Base-by-base conservation (phyloP, 2,888 invertebrate genomes). In the Folsomia manolachei region DNA sequence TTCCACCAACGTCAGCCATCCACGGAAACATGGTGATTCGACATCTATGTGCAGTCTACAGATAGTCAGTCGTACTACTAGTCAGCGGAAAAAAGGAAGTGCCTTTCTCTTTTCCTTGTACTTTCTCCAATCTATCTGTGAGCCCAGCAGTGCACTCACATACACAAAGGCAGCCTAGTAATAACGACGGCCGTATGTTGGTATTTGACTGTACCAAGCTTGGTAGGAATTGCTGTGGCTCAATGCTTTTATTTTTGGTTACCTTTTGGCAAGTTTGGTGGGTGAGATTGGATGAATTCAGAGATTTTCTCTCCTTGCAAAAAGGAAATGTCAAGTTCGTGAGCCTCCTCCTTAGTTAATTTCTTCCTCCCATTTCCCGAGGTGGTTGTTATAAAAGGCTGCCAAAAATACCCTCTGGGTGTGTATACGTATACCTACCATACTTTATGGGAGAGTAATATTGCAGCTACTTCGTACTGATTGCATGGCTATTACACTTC, bases 291-390 rank as follows among this genome's bases (percentile, higher is more conserved):
- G 39, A 39, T 25, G 27, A 19, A 27, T 64, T 24, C 64, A n/a
- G 51, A 19, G 60, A 24, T 7, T n/a, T 62, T 62, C 62, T 7
- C 62, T 56, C 56, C 25, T 25, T 53, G 67, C 26, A 60, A 60
- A 67, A 67, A 67, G 67, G 67, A 67, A 67, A 67, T 67, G 67
- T 67, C 67, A 67, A 67, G 67, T 67, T 67, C 67, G 67, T 67
- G 67, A 67, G 60, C 19, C 56, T 56, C 60, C 67, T 67, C 56
- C 56, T 53, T 56, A 39, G 56, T 66, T 67, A 66, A 66, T 66
- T 66, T 39, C 65, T 66, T 66, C 65, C 65, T 66, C 24, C 24
- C 56, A 56, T 56, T 56, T 56, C 56, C 56, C 56, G 56, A 56
- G 56, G 21, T 56, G 56, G 56, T 21, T n/a, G n/a, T n/a, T 56